phyloP scores from a whole-genome alignment of 2,113 vertebrate species.

The Thunnus thynnus region DNA sequence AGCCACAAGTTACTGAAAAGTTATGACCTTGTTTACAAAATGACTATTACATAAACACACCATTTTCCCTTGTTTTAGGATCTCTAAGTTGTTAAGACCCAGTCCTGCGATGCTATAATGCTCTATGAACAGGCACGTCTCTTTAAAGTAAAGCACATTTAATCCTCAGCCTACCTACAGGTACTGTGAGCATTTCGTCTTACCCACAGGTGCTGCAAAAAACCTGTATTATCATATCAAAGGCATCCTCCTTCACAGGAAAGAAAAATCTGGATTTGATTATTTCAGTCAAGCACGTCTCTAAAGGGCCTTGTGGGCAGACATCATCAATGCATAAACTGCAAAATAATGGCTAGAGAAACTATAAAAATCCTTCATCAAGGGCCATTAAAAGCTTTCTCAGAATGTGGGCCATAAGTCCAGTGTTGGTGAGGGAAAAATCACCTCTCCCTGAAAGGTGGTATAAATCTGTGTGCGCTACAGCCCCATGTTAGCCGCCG shows the following conservation, averaged over 20 bases:
- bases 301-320: conserved; percentile 61
- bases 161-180: conserved; percentile 49
- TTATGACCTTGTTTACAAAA: conserved; percentile 30
- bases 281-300: conserved; percentile 64
- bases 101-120: neutral
- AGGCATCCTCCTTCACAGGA: conserved; percentile 57
- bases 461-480: conserved; percentile 67
- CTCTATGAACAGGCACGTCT: conserved; percentile 15
- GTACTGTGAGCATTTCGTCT: conserved; percentile 55
- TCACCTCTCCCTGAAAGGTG: conserved; percentile 55
- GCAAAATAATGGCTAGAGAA: conserved; percentile 74
- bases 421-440: conserved; percentile 67
- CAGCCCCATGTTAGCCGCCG: conserved; percentile 51
- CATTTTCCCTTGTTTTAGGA: conserved; percentile 12
- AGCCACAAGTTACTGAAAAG: conserved; percentile 16
- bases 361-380: conserved; percentile 74
- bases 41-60: neutral
- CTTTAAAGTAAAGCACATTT: conserved; percentile 40
- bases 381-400: conserved; percentile 72
- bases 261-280: conserved; percentile 70
- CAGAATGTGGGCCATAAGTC: conserved; percentile 69
- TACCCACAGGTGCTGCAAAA: conserved; percentile 58
- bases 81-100: neutral
- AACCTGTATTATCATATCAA: conserved; percentile 76
- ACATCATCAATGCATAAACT: conserved; percentile 75